phyloP scores from a whole-genome alignment of 2,888 invertebrate genomes.

The Autographa pulchrina region DNA sequence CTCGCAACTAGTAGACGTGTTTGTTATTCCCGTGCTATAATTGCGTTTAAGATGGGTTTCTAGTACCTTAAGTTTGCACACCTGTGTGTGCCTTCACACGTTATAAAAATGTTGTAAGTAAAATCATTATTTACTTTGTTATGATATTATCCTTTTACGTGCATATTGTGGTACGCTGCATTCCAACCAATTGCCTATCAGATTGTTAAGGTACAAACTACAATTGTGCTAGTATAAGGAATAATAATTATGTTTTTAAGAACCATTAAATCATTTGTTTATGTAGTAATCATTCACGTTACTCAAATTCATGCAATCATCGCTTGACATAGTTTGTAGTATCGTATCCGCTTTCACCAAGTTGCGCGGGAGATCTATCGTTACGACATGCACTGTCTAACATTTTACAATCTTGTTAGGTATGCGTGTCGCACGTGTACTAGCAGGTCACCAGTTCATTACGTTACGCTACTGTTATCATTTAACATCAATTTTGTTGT shows the following conservation, averaged over 20 bases:
- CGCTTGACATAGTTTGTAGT: conserved; percentile 5
- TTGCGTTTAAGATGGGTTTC: conserved; percentile 92
- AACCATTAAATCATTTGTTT: conserved; percentile 18
- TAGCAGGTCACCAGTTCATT: conserved; percentile 30
- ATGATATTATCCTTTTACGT: conserved; percentile 8
- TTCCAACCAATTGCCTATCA: conserved; percentile 12
- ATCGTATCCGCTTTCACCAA: conserved; percentile 51
- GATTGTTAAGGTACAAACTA: not conserved
- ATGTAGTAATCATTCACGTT: not conserved
- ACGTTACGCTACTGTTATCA: conserved; percentile 31
- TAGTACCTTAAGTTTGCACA: conserved; percentile 92
- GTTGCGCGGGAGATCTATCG: conserved; percentile 55
- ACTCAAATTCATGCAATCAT: not conserved
- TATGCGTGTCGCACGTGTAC: conserved; percentile 48
- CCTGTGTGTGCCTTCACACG: conserved; percentile 92
- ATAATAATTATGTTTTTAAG: not conserved
- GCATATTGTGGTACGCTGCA: conserved; percentile 20
- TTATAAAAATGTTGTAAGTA: conserved; percentile 92
- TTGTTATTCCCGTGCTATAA: conserved; percentile 85
- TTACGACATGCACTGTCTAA: conserved; percentile 43
- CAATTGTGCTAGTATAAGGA: not conserved
- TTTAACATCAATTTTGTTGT: conserved; percentile 33
- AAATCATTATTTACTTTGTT: conserved; percentile 37
- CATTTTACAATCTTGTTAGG: not conserved
- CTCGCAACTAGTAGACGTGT: conserved; percentile 80